Conservation (phyloP, 2,113 vertebrate genomes). For the Lycaon pictus region DNA sequence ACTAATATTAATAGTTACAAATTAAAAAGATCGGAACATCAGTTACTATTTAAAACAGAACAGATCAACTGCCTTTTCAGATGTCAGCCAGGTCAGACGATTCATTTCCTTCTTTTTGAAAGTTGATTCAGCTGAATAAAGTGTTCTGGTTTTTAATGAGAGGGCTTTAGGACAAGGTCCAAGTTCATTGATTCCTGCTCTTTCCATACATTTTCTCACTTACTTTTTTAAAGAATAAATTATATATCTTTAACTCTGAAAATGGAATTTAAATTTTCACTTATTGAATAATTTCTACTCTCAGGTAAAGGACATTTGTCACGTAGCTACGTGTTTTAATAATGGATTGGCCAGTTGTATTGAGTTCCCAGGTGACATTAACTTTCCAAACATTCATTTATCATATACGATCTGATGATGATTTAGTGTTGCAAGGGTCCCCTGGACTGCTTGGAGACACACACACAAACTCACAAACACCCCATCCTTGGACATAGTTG, state of each 20-base stretch:
- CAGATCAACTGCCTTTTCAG: constrained; percentile 56
- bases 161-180: constrained; percentile 42
- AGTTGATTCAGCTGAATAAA: constrained; percentile 51
- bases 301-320: constrained; percentile 7
- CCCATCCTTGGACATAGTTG: not conserved
- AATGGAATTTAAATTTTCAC: constrained; percentile 51
- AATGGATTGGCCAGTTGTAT: constrained; percentile 23
- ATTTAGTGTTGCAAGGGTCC: not conserved
- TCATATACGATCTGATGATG: not conserved
- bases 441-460: not conserved
- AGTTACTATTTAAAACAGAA: constrained; percentile 63
- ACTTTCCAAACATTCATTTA: constrained; percentile 9
- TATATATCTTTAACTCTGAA: constrained; percentile 56
- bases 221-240: constrained; percentile 57
- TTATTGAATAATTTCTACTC: constrained; percentile 42
- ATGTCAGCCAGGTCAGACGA: constrained; percentile 46
- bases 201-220: constrained; percentile 10
- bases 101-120: constrained; percentile 57
- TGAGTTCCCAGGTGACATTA: not conserved
- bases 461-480: not conserved
- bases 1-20: constrained; percentile 39
- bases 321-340: not conserved
- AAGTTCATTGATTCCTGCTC: constrained; percentile 35
- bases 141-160: constrained; percentile 60
- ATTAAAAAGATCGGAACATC: constrained; percentile 47